phyloP scores from a whole-genome alignment of 1,140 invertebrate species.

The Hypsibius dujardini region DNA sequence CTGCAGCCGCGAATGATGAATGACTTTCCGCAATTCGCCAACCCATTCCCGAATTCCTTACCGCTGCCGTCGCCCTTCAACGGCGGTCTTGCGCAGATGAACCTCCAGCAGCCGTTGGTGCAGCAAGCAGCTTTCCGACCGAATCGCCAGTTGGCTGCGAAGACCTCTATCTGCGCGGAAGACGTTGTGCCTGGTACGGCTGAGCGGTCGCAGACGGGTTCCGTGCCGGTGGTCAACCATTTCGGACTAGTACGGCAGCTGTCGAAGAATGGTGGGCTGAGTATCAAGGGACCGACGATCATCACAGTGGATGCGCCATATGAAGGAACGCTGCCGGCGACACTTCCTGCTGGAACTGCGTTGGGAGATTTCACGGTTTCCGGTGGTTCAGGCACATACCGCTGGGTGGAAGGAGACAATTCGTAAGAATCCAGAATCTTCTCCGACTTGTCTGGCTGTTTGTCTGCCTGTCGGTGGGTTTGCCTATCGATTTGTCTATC shows the following conservation, averaged over 20 bases:
- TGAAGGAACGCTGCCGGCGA: neutral
- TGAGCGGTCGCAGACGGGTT: neutral
- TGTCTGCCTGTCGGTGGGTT: too few species aligned
- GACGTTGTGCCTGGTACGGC: neutral
- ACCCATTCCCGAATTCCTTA: neutral
- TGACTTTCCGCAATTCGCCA: neutral
- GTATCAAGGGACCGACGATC: neutral
- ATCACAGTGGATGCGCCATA: neutral
- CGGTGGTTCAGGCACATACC: neutral
- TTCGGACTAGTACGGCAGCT: neutral
- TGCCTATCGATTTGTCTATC: too few species aligned
- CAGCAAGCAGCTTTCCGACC: neutral
- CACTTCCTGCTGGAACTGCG: neutral
- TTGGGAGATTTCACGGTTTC: constrained; percentile 2
- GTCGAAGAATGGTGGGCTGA: neutral
- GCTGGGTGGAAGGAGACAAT: neutral
- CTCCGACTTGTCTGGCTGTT: too few species aligned
- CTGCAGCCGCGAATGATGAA: neutral
- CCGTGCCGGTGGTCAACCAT: neutral
- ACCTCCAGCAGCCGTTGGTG: neutral
- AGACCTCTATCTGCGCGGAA: neutral
- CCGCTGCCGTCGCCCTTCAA: neutral
- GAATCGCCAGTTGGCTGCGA: neutral
- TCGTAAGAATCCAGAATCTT: neutral
- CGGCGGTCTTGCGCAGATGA: neutral